These are phyloP conservation scores for Pocillopora verrucosa DNA, from an alignment of 64 coral and sea anemone genomes.

Conservation along the genomic window DNA sequence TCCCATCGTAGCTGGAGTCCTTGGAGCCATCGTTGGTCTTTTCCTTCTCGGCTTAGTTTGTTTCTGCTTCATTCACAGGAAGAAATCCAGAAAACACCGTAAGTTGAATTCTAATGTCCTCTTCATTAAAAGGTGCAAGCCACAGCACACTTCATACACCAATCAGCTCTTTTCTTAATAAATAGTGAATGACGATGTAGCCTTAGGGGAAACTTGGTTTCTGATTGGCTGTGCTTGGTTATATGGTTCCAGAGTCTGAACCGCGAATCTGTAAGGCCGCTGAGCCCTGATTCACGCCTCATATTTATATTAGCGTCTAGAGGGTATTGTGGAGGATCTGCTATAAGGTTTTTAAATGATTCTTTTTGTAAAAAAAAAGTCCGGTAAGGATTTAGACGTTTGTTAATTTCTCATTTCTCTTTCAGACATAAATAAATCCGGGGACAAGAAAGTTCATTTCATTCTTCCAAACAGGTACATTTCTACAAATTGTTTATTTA, in stretches of 20 bases:
- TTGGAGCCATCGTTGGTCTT: conserved; percentile 61
- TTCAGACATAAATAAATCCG: conserved; percentile 4
- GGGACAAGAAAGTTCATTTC: conserved; percentile 86
- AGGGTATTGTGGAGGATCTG: too few relatives aligned
- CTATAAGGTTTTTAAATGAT: too few relatives aligned
- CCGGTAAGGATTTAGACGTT: not conserved
- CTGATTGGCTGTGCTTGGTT: too few relatives aligned
- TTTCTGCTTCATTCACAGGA: conserved; percentile 67
- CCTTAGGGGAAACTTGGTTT: too few relatives aligned
- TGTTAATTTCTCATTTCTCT: not conserved
- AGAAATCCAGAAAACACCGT: conserved; percentile 59
- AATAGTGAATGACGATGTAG: too few relatives aligned
- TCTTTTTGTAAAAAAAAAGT: too few relatives aligned
- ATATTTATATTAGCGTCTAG: too few relatives aligned
- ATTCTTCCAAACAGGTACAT: conserved; percentile 73
- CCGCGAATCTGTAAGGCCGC: too few relatives aligned
- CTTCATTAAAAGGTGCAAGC: not conserved
- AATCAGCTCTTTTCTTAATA: too few relatives aligned
- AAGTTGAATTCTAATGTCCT: conserved; percentile 1
- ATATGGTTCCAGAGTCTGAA: too few relatives aligned
- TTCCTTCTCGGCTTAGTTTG: conserved; percentile 65
- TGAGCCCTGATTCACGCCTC: too few relatives aligned
- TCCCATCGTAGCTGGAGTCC: conserved; percentile 76
- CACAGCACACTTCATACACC: not conserved
- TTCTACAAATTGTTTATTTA: not conserved